Conservation (phyloP, 2,113 vertebrate genomes). For the Nibea albiflora region DNA sequence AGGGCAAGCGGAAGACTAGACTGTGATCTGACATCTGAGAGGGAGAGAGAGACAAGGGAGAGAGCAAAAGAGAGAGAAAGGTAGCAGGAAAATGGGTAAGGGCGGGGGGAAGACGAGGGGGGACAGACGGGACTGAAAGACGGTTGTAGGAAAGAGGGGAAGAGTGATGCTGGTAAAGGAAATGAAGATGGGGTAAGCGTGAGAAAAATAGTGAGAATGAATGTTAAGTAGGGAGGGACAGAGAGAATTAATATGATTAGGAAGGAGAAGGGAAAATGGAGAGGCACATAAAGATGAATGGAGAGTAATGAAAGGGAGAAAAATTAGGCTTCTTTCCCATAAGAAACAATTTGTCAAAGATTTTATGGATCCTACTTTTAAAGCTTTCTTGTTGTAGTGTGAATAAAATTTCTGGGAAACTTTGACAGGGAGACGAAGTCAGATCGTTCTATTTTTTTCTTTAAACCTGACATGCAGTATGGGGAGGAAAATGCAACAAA, state of each 20-base stretch:
- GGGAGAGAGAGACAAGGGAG: conserved; percentile 54
- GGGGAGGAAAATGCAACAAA: not conserved
- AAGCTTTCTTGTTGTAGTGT: conserved; percentile 15
- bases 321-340: conserved; percentile 31
- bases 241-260: conserved; percentile 69
- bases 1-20: conserved; percentile 78
- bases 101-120: conserved; percentile 25
- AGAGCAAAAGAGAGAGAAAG: conserved; percentile 18
- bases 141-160: conserved; percentile 55
- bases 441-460: conserved; percentile 8
- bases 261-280: conserved; percentile 58
- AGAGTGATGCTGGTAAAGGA: conserved; percentile 70
- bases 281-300: conserved; percentile 64
- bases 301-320: conserved; percentile 48
- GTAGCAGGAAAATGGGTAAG: conserved; percentile 44
- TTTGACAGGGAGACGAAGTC: conserved; percentile 19
- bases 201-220: conserved; percentile 61
- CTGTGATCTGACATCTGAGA: conserved; percentile 82
- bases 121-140: conserved; percentile 47
- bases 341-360: conserved; percentile 38
- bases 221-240: conserved; percentile 57
- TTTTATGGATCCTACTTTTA: conserved; percentile 43
- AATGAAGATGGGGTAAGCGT: conserved; percentile 64
- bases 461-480: conserved; percentile 23
- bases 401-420: conserved; percentile 26